Percentiles rank a stretch among this genome's conserved stretches.
phyloP scores from a whole-genome alignment of 2,113 vertebrate species.

The Ailuropoda melanoleuca region DNA sequence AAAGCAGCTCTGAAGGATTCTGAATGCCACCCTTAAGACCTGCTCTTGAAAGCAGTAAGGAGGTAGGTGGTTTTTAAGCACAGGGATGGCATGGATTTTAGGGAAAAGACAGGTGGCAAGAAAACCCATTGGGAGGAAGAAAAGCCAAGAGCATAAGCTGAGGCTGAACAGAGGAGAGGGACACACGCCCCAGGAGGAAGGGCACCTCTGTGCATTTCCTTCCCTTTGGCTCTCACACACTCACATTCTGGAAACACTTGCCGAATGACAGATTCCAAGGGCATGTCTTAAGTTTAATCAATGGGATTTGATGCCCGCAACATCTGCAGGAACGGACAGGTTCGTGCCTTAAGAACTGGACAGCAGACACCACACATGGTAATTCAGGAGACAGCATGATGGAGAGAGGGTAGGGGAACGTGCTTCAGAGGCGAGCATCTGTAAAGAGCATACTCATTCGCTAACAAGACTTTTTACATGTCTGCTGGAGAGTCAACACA shows the following conservation, averaged over 20 bases:
- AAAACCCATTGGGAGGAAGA: not conserved
- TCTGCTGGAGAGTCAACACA: not conserved
- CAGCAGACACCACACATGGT: not conserved
- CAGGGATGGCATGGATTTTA: not conserved
- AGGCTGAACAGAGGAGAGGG: not conserved
- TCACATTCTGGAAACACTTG: not conserved
- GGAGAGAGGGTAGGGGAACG: not conserved
- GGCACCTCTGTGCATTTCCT: not conserved
- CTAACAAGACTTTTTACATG: not conserved
- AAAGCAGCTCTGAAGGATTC: not conserved
- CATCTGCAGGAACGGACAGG: not conserved
- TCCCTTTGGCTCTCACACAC: not conserved
- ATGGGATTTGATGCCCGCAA: not conserved
- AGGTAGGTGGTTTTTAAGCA: not conserved
- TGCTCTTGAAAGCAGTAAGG: not conserved
- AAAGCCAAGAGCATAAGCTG: not conserved
- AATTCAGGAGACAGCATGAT: not conserved
- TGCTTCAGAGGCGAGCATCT: not conserved
- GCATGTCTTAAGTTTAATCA: not conserved
- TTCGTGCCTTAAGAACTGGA: not conserved
- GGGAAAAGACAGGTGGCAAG: not conserved
- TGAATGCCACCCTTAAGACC: not conserved
- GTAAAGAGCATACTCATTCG: not conserved
- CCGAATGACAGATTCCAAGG: not conserved
- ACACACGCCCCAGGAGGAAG: not conserved